Percentiles rank a stretch among this genome's conserved stretches.
Conservation (phyloP, 2,888 invertebrate genomes). For the Spodoptera littoralis region DNA sequence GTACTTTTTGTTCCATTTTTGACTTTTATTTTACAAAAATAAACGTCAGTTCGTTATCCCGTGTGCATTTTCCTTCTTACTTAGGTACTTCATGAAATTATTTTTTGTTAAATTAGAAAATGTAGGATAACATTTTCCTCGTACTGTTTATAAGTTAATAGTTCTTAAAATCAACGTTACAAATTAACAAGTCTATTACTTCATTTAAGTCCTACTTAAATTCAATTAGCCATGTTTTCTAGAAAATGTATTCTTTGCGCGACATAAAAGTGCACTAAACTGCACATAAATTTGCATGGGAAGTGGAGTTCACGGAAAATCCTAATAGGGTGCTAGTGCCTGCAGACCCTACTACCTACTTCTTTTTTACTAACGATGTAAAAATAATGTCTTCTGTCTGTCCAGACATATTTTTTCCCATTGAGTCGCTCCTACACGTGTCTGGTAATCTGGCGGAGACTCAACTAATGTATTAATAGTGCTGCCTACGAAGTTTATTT, state of each 20-base stretch:
- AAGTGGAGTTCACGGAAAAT: conserved; percentile 26
- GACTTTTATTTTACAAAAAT: no score
- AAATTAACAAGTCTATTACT: conserved; percentile 1
- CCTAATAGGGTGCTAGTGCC: conserved; percentile 2
- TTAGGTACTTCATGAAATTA: no score
- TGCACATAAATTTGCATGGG: conserved; percentile 26
- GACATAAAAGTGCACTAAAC: conserved; percentile 32
- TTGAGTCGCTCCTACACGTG: conserved; percentile 33
- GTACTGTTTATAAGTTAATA: no score
- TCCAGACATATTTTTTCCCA: conserved; percentile 32
- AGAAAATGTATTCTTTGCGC: conserved; percentile 17
- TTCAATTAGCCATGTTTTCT: conserved; percentile 17
- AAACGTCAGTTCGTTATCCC: no score
- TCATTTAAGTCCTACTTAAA: conserved; percentile 4
- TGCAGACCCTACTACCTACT: background rate
- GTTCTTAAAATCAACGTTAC: no score
- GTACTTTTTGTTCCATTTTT: no score
- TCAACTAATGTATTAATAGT: conserved; percentile 55
- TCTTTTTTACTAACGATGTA: conserved; percentile 24
- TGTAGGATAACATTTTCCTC: no score
- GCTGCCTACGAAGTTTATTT: conserved; percentile 46
- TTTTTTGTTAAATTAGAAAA: no score
- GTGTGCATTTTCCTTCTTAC: no score
- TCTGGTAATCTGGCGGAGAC: conserved; percentile 49
- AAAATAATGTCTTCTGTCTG: conserved; percentile 23